A percentile compares a stretch with the other conserved stretches of the same genome.
Conservation (phyloP, 2,888 invertebrate genomes). For the Eupithecia inturbata region DNA sequence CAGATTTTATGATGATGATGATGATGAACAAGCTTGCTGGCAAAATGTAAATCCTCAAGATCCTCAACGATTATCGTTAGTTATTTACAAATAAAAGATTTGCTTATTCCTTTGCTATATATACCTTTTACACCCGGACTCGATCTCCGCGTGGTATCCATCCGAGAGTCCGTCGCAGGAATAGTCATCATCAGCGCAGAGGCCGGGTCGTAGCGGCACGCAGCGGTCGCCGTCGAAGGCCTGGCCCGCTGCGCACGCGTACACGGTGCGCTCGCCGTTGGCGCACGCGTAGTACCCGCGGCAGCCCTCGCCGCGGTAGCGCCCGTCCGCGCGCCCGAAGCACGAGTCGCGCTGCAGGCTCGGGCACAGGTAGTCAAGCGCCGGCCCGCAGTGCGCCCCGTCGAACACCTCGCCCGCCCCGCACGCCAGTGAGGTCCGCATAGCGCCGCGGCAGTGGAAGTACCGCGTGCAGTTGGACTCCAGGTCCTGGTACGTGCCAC, state of each 20-base stretch:
- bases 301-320: conserved; percentile 83
- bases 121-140: conserved; percentile 81
- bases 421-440: conserved; percentile 73
- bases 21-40: neutral
- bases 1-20: neutral
- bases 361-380: conserved; percentile 72
- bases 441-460: conserved; percentile 76
- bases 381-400: conserved; percentile 72
- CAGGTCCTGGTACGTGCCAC: conserved; percentile 83
- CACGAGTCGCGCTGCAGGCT: conserved; percentile 80
- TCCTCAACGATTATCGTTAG: neutral
- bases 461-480: conserved; percentile 81
- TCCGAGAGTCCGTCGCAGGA: conserved; percentile 79
- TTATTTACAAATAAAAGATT: neutral
- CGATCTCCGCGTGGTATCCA: conserved; percentile 84
- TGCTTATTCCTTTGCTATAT: conserved; percentile 38
- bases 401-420: conserved; percentile 72
- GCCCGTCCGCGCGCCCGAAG: conserved; percentile 80
- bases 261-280: conserved; percentile 82
- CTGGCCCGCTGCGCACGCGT: conserved; percentile 80
- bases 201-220: conserved; percentile 63
- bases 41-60: neutral
- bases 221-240: conserved; percentile 84
- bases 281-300: conserved; percentile 85
- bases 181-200: conserved; percentile 70